Evolutionary conservation across 2,113 vertebrate genomes (phyloP), one percentile per base, ranked within the genome.

Genomic region (Petrocephalus zakoni): DNA sequence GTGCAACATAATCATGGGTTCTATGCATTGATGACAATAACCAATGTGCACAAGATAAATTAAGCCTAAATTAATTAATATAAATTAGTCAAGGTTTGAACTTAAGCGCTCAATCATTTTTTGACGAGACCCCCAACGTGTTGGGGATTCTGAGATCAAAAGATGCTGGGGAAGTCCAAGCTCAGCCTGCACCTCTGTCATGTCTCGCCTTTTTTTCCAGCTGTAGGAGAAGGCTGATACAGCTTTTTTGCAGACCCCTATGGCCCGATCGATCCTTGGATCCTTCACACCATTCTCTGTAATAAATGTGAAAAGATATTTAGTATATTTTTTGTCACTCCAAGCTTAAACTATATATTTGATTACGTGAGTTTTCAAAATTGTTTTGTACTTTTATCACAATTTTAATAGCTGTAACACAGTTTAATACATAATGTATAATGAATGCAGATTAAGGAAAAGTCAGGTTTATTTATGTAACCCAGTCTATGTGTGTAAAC

Each of bases 161-260:
- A 85, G 89, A 55, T 88, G 83, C 47, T 55, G 17, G 49, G 87
- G 89, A 47, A 89, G 89, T 42, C 86, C 87, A 61, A 87, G 85
- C 81, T 84, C 86, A 81, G 86, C 89, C 53, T 88, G 89, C 49
- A 81, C 82, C 21, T 85, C 87, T 34, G 51, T 22, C 87, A 88
- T 86, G 22, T 90, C 89, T 86, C 84, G 4, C 53, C 89, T 89
- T 81, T 86, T 81, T 46, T 89, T 90, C 49, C 81, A 88, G n/a
- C 87, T 88, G 46, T 72, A 89, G 8, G 88, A 89, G 81, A 89
- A 89, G 15, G 56, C 58, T 55, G 56, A 72, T 6, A 68, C 42
- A 13, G 52, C 87, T 53, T 87, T 89, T 61, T 86, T 89, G 84
- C 88, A 89, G 17, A 86, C 84, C n/a, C 56, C 46, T 22, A 88